A percentile compares a stretch with the other conserved stretches of the same genome.
Conservation (phyloP, 2,888 invertebrate genomes). For the Achlya flavicornis region DNA sequence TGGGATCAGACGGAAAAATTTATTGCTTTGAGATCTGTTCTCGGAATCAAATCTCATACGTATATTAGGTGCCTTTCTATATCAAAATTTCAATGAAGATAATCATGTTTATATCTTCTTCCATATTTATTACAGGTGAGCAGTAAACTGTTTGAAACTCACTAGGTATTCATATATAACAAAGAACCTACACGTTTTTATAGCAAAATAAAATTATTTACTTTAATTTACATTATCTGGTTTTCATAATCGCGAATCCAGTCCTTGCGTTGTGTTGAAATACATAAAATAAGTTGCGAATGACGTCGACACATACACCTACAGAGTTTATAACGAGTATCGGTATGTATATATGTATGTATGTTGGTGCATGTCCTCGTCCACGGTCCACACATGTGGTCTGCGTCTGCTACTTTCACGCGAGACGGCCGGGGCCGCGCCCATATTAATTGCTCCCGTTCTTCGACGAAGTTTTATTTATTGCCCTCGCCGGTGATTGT, state of each 20-base stretch:
- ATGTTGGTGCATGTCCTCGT: slow-evolving; percentile 34
- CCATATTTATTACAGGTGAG: no score
- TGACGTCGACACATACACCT: slow-evolving; percentile 17
- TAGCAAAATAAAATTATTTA: background rate
- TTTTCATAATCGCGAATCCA: slow-evolving; percentile 1
- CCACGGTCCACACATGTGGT: slow-evolving; percentile 63
- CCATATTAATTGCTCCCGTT: slow-evolving; percentile 84
- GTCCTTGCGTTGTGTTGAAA: background rate
- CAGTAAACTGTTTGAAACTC: background rate
- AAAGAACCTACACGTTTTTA: no score
- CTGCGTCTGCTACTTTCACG: slow-evolving; percentile 77
- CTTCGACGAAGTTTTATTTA: slow-evolving; percentile 82
- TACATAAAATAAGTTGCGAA: slow-evolving; percentile 1
- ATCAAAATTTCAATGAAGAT: no score
- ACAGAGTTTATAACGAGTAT: slow-evolving; percentile 25
- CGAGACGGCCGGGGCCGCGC: slow-evolving; percentile 78
- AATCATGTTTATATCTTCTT: no score
- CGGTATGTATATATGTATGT: slow-evolving; percentile 23
- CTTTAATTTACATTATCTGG: background rate
- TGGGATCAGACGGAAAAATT: no score
- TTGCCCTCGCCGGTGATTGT: slow-evolving; percentile 78
- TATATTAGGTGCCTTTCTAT: background rate
- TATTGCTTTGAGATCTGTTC: no score
- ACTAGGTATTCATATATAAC: background rate
- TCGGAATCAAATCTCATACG: background rate